A percentile compares a stretch with the other conserved stretches of the same genome.
phyloP scores from a whole-genome alignment of 2,888 invertebrate genomes.

The Epistrophe eligans region DNA sequence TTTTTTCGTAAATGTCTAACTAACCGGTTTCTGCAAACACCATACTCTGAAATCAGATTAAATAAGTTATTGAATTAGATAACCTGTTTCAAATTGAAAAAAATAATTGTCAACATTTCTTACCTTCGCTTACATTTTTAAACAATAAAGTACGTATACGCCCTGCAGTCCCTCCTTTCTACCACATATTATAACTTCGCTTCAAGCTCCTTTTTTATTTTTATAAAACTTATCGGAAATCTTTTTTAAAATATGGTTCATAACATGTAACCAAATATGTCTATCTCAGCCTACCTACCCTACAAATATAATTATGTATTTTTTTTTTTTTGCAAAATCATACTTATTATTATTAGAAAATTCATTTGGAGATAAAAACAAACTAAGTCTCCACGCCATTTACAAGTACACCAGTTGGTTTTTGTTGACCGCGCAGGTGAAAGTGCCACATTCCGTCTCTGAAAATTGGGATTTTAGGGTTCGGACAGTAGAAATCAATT shows the following conservation, averaged over 20 bases:
- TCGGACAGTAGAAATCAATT: not conserved
- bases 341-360: constrained; percentile 2
- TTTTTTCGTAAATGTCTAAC: no score
- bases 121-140: no score
- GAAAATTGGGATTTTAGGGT: not conserved
- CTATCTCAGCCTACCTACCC: no score
- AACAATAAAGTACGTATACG: constrained; percentile 1
- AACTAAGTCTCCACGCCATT: constrained; percentile 44
- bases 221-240: not conserved
- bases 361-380: constrained; percentile 25
- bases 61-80: no score
- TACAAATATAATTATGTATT: no score
- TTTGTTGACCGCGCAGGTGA: constrained; percentile 43
- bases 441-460: constrained; percentile 31
- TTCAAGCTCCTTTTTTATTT: not conserved
- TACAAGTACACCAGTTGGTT: no score
- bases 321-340: not conserved
- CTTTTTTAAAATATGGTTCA: not conserved
- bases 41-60: no score
- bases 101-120: no score
- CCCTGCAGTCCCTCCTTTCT: not conserved
- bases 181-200: no score
- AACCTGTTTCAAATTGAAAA: no score
- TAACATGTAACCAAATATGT: no score
- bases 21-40: no score